Base-by-base conservation (phyloP, 2,888 invertebrate genomes). In the Microctonus brassicae region DNA sequence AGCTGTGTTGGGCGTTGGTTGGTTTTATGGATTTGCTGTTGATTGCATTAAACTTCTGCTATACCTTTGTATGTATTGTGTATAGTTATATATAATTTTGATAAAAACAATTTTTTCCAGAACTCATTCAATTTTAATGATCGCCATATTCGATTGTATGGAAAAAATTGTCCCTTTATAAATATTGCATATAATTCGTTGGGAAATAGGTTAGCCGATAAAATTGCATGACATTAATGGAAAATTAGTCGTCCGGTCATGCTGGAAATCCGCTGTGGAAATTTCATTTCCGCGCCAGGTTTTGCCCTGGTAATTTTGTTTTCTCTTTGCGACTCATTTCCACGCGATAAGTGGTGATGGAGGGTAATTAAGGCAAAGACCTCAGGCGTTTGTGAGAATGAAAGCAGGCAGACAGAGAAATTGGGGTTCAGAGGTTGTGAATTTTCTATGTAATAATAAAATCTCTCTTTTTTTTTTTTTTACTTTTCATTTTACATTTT, bases 341-440 rank as follows among this genome's bases (percentile, higher is more conserved):
- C 73, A 63, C 24, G 60, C 72, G 76, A 75, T 75, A 75, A 73
- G 69, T 64, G 62, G 66, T 71, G 74, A 77, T 75, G 74, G 70
- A 75, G 72, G 76, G 73, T 77, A 77, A 77, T 77, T 75, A 77
- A 73, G 73, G 70, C 39, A 17, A 67, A 55, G 57, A 47, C 61
- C 55, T 66, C 55, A 36, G 70, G 70, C 52, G 34, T 74, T 72
- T 67, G 47, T 24, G 42, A 47, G 42, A 26, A 47, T 70, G 17
- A 68, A 60, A 63, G 72, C 47, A 53, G 33, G 42, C n/a, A 53
- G 39, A 39, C 68, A 67, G 26, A 53, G 47, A 69, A 22, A 60
- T 66, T 42, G 67, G 57, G 36, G 53, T 62, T 66, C 33, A 60
- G 34, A 34, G 33, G 53, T 64, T 17, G 11, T 39, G 13, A 62